Percentiles rank a stretch among this genome's conserved stretches.
Evolutionary conservation across 2,888 invertebrate species (phyloP).

Genomic region (Epinotia ramella): DNA sequence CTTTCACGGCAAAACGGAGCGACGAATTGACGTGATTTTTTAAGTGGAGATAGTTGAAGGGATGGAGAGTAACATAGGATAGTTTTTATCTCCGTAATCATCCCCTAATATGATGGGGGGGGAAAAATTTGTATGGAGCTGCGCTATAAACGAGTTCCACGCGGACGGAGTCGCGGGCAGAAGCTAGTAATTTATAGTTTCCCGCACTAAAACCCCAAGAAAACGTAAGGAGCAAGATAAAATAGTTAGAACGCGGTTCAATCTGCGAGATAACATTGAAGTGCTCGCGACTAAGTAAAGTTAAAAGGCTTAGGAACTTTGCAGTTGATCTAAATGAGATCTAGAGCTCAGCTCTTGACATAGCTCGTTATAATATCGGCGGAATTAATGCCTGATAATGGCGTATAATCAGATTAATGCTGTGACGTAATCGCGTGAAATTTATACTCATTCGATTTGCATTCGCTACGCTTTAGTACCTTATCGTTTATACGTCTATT

Average conservation of each 20-base stretch:
- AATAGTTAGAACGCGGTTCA: constrained; percentile 22
- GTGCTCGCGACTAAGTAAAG: constrained; percentile 17
- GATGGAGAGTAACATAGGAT: too few species aligned
- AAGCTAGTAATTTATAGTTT: too few species aligned
- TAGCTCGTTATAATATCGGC: constrained; percentile 28
- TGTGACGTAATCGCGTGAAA: constrained; percentile 26
- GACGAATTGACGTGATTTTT: too few species aligned
- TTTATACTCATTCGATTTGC: constrained; percentile 24
- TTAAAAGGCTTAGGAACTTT: constrained; percentile 21
- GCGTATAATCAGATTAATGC: constrained; percentile 21
- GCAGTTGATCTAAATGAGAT: constrained; percentile 33
- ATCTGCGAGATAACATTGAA: constrained; percentile 33
- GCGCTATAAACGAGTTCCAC: too few species aligned
- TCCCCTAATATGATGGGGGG: too few species aligned
- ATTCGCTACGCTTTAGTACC: constrained; percentile 7
- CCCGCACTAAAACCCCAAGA: constrained; percentile 5
- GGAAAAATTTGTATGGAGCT: too few species aligned
- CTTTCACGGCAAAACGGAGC: too few species aligned
- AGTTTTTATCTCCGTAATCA: too few species aligned
- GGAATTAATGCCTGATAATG: constrained; percentile 19
- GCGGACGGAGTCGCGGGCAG: too few species aligned
- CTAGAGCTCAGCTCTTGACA: constrained; percentile 29
- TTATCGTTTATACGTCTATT: constrained; percentile 8
- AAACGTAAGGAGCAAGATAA: constrained; percentile 7
- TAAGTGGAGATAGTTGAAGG: too few species aligned